Evolutionary conservation across 2,888 invertebrate species (phyloP), one percentile per base, ranked within the genome.

Genomic region (Neria commutata): DNA sequence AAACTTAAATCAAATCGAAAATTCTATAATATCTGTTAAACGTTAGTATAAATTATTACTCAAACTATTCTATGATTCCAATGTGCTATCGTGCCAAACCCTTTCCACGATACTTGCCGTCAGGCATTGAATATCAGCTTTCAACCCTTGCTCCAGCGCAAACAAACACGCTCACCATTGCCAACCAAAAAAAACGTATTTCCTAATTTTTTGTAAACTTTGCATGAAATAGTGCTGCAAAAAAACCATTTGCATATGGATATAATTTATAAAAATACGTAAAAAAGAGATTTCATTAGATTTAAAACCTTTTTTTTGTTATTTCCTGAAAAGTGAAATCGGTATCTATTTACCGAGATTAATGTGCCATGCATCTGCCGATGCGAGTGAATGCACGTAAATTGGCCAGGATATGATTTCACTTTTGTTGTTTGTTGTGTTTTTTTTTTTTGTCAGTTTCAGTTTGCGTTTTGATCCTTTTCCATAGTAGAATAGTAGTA

Each of bases 331-430:
- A 19, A 42, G 51, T 72, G 66, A 67, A 70, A 69, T 70, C 61
- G 70, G 66, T 74, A 71, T 71, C 74, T 78, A 70, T 76, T 78
- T 75, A 70, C 74, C 70, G 69, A 78, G 77, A 78, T 77, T 78
- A 77, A 74, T 76, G 71, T 72, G 71, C 67, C 71, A 69, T 73
- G 75, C 77, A 77, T 77, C 77, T 77, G 45, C 46, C 29, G 34
- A 40, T 61, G 62, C 61, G 17, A 26, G 21, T 40, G 69, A 69
- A 65, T 63, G 67, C 69, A 68, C 68, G 55, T 46, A 77, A 77
- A 78, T 78, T 77, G 78, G 78, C 75, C 68, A 67, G 71, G 70
- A 75, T 77, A 73, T 66, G 72, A 78, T 77, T 77, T 72, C 73
- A 69, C 70, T 69, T 73, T 69, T 68, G 55, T 49, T 51, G 8